Evolutionary conservation across 2,888 invertebrate species (phyloP), one percentile per base, ranked within the genome.

Genomic region (Exocentrus adspersus): DNA sequence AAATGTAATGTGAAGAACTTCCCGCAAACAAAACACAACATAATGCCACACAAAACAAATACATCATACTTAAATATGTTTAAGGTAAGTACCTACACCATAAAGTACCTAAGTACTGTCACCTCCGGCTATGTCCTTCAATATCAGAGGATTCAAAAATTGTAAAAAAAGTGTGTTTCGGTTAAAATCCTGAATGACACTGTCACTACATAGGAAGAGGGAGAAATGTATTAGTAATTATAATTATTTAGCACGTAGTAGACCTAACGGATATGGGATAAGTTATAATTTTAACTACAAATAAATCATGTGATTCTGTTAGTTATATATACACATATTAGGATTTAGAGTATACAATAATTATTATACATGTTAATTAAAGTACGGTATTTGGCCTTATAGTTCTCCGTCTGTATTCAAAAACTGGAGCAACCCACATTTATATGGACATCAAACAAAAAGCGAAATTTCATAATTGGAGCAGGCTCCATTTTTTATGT

Each of bases 221-320:
- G 42, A 54, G 28, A 53, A 53, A 54, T 54, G 21, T 43, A 54
- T 24, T 74, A 70, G 69, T 75, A 76, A 77, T 73, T 73, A 69
- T 73, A 67, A 75, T 73, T 69, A 73, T 75, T 79, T 80, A 78
- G 77, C 76, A 77, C 76, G 64, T 73, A 14, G 73, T 75, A 75
- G 63, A 64, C 69, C 70, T 80, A 80, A 80, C 80, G 80, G 80
- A 75, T 70, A 73, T 72, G 69, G 65, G 74, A 74, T 67, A 76
- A 62, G 67, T 69, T 59, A 69, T 79, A 80, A 80, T 79, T 75
- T 68, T 66, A 73, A 72, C 69, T 60, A 71, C 74, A 80, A 80
- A 80, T 73, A 78, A 69, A 66, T 64, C 66, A 32, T 62, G 62
- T 64, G 70, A 75, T 75, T 72, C 75, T 72, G 77, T 77, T 79